A percentile compares a stretch with the other conserved stretches of the same genome.
Evolutionary conservation across 2,113 vertebrate genomes (phyloP).

Genomic region (Condylura cristata): DNA sequence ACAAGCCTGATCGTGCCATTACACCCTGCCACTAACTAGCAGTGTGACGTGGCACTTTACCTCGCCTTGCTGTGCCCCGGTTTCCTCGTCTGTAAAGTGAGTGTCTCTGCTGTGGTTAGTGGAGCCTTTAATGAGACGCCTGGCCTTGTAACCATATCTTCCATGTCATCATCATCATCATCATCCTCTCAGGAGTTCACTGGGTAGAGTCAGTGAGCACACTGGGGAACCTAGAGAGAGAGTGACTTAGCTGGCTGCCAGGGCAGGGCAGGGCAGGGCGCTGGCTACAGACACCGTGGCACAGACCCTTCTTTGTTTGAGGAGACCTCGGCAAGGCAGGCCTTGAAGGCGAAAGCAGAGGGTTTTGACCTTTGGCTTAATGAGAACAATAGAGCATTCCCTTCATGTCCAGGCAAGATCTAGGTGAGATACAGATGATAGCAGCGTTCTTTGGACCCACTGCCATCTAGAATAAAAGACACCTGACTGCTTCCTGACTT

Average conservation of each 20-base stretch:
- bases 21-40: background rate
- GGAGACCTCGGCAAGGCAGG: background rate
- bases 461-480: background rate
- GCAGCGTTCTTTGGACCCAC: background rate
- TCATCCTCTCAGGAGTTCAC: background rate
- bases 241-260: background rate
- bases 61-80: background rate
- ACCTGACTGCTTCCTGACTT: background rate
- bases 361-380: background rate
- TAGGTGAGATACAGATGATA: background rate
- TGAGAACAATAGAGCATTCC: background rate
- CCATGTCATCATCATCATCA: background rate
- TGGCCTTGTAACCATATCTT: conserved; percentile 6
- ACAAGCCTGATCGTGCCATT: background rate
- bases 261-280: background rate
- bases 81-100: background rate
- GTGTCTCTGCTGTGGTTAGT: conserved; percentile 2
- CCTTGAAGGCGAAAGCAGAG: background rate
- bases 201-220: background rate
- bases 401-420: background rate
- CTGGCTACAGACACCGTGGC: background rate
- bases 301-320: background rate
- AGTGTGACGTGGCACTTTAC: background rate
- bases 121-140: conserved; percentile 25
- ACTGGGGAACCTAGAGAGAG: background rate